Percentiles rank a stretch among this genome's conserved stretches.
phyloP scores from a whole-genome alignment of 1,140 invertebrate genomes.

The Delia radicum region DNA sequence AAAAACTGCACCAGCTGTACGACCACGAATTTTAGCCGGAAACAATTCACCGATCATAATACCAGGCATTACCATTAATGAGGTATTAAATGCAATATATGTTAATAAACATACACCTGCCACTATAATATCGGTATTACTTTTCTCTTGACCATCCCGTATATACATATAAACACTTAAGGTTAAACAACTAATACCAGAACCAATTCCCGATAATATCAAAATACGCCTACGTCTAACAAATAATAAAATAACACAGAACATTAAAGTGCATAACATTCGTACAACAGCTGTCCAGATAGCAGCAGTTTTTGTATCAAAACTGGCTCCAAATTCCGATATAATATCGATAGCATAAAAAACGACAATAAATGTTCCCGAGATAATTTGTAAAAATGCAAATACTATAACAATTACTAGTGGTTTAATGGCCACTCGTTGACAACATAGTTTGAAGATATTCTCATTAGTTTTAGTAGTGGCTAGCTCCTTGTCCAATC shows the following conservation, averaged over 20 bases:
- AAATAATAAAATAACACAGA: constrained; percentile 64
- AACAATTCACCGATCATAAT: constrained; percentile 72
- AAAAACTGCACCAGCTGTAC: constrained; percentile 70
- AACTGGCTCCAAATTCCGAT: constrained; percentile 57
- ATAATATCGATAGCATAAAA: constrained; percentile 75
- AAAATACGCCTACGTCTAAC: constrained; percentile 65
- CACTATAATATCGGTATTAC: constrained; percentile 55
- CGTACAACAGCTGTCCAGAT: constrained; percentile 67
- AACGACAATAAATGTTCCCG: constrained; percentile 72
- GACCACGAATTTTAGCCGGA: constrained; percentile 65
- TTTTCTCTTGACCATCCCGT: constrained; percentile 50
- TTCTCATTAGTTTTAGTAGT: constrained; percentile 57
- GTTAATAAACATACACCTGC: constrained; percentile 61
- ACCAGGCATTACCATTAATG: constrained; percentile 70
- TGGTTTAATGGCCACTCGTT: constrained; percentile 67
- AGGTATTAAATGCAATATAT: constrained; percentile 71
- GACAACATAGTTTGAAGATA: constrained; percentile 57
- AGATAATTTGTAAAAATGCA: constrained; percentile 69
- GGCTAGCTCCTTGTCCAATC: constrained; percentile 58
- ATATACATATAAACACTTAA: constrained; percentile 61
- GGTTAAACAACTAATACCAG: constrained; percentile 61
- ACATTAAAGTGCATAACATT: constrained; percentile 63
- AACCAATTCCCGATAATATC: constrained; percentile 66
- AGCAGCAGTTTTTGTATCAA: constrained; percentile 62
- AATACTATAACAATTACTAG: constrained; percentile 70